phyloP scores from a whole-genome alignment of 1,140 invertebrate genomes.

The Whitmania pigra region DNA sequence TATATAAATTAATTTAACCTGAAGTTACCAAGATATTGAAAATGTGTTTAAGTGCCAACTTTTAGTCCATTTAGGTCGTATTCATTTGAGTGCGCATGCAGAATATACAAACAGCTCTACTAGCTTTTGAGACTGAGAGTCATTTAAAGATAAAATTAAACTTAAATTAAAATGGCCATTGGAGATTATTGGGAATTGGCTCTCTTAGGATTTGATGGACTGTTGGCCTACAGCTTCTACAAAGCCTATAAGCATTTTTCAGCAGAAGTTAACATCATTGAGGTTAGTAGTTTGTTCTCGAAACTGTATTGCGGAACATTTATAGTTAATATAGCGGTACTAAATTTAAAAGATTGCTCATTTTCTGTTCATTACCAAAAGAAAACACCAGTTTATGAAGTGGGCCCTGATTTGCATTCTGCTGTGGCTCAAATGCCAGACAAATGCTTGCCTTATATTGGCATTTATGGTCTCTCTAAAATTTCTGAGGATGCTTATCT shows the following conservation, averaged over 20 bases:
- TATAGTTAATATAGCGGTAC: too few species aligned
- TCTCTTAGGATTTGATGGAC: slow-evolving; percentile 10
- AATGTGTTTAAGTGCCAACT: too few species aligned
- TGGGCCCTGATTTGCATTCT: slow-evolving; percentile 27
- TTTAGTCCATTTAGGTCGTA: too few species aligned
- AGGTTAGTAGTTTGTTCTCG: slow-evolving; percentile 18
- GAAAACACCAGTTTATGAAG: slow-evolving; percentile 26
- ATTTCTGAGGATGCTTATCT: slow-evolving; percentile 22
- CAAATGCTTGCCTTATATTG: slow-evolving; percentile 31
- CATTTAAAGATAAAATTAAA: too few species aligned
- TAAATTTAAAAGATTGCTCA: background rate
- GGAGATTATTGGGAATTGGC: slow-evolving; percentile 15
- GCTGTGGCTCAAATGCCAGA: slow-evolving; percentile 25
- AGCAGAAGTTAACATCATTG: slow-evolving; percentile 17
- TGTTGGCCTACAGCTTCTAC: slow-evolving; percentile 14
- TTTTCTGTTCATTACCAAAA: slow-evolving; percentile 23
- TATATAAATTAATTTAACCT: too few species aligned
- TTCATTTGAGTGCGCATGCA: too few species aligned
- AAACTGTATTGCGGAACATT: too few species aligned
- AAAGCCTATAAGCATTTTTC: slow-evolving; percentile 17
- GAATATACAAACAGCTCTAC: too few species aligned
- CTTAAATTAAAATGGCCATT: background rate
- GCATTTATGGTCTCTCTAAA: slow-evolving; percentile 30
- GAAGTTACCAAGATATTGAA: too few species aligned
- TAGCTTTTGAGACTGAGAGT: too few species aligned